phyloP scores from a whole-genome alignment of 2,113 vertebrate genomes.

The Myanophis thanlyinensis region DNA sequence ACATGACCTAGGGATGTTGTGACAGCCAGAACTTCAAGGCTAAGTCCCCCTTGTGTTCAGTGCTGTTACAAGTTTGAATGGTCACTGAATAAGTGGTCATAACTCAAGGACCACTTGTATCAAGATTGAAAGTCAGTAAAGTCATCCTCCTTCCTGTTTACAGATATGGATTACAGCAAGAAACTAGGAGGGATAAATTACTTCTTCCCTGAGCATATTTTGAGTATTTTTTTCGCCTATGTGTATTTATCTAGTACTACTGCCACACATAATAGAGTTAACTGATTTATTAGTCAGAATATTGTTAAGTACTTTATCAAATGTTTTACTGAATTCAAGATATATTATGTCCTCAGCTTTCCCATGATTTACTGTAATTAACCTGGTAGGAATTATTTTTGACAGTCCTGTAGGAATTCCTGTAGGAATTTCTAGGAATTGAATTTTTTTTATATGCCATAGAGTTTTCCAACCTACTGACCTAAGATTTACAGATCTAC shows the following conservation, averaged over 20 bases:
- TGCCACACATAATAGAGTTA: background rate
- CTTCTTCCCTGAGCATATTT: background rate
- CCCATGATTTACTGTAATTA: background rate
- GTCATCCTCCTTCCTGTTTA: background rate
- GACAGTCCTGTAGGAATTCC: background rate
- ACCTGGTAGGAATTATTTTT: background rate
- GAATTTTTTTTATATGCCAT: background rate
- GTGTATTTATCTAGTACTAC: background rate
- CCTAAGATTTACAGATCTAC: background rate
- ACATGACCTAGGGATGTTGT: background rate
- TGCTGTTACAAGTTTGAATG: background rate
- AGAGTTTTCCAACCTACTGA: background rate
- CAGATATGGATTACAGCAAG: background rate
- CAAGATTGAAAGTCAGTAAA: background rate
- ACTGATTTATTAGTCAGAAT: background rate
- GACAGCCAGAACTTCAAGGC: background rate
- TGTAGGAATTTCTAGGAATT: background rate
- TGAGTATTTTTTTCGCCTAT: background rate
- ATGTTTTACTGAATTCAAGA: background rate
- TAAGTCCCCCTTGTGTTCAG: background rate
- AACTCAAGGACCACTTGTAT: background rate
- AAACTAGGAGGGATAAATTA: background rate
- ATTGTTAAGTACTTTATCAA: background rate
- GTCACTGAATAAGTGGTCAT: background rate
- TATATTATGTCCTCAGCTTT: background rate